Base-by-base conservation (phyloP, 1,140 invertebrate genomes). In the Aphaenogaster rudis region DNA sequence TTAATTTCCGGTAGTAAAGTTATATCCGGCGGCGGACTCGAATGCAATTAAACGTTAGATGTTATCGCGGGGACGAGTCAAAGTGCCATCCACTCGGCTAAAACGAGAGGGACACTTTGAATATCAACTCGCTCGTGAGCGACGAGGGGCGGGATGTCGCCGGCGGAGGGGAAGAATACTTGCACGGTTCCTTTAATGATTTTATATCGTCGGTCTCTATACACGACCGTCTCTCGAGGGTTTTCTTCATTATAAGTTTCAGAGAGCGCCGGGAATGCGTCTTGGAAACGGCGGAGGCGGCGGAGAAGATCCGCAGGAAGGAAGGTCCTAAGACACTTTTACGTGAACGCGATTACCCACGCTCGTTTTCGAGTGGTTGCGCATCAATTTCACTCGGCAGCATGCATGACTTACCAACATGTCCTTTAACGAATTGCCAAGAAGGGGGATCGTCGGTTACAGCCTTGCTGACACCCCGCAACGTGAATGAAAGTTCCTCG, bases 21-120 rank as follows among this genome's bases (percentile, higher is more conserved):
- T 94, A 93, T 92, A 93, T 93, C 92, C 92, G 92, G 90, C 88
- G 86, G 84, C 89, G 89, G 92, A 90, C 92, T 92, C 92, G 92
- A 88, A 93, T 94, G 93, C 92, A 94, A 94, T 94, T 94, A 93
- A 93, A 93, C 92, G 92, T 93, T 93, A 90, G 92, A 93, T 81
- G 89, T 66, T 88, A 77, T 69, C 80, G 76, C 42, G 77, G 50
- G 88, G 45, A 80, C 87, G 90, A 90, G 88, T 90, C 90, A 91
- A 90, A 90, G 87, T 88, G 92, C 85, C 78, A 91, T 92, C 88
- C 89, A 88, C 87, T 93, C 72, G 64, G 72, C 79, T 89, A 74
- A 89, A 92, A 93, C 91, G 90, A 92, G 77, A 88, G 86, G 92
- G 89, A 91, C 88, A 91, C 92, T 93, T 92, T 92, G 92, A 93